Conservation (phyloP, 2,113 vertebrate species). For the Pyxicephalus adspersus region DNA sequence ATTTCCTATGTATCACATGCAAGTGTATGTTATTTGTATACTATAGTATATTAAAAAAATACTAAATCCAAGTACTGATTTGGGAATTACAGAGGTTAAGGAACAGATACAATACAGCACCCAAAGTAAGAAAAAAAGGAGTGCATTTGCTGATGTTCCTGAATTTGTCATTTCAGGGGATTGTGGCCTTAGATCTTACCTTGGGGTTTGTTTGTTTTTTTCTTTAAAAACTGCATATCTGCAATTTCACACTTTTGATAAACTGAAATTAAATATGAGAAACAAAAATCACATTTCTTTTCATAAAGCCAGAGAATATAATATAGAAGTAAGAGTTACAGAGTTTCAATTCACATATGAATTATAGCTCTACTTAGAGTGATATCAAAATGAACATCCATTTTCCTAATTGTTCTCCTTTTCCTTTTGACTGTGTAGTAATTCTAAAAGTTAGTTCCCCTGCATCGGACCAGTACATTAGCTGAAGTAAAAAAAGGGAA, state of each 20-base stretch:
- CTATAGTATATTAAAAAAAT: too few relatives aligned
- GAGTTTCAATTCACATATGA: constrained; percentile 12
- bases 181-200: too few relatives aligned
- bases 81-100: too few relatives aligned
- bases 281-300: neutral
- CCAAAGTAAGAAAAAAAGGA: too few relatives aligned
- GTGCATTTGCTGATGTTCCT: too few relatives aligned
- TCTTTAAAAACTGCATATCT: neutral
- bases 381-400: constrained; percentile 41
- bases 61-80: too few relatives aligned
- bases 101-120: too few relatives aligned
- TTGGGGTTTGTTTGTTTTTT: too few relatives aligned
- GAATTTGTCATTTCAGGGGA: too few relatives aligned
- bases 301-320: neutral
- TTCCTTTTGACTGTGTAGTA: constrained; percentile 14
- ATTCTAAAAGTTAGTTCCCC: constrained; percentile 48
- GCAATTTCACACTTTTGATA: neutral
- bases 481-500: constrained; percentile 13
- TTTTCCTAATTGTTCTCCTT: constrained; percentile 31
- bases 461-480: constrained; percentile 46
- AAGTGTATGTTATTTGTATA: too few relatives aligned
- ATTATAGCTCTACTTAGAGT: constrained; percentile 28
- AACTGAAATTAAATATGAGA: constrained; percentile 2
- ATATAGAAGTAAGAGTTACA: neutral
- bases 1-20: too few relatives aligned